Evolutionary conservation across 1,140 invertebrate species (phyloP).

Genomic region (Armadillidium nasatum): DNA sequence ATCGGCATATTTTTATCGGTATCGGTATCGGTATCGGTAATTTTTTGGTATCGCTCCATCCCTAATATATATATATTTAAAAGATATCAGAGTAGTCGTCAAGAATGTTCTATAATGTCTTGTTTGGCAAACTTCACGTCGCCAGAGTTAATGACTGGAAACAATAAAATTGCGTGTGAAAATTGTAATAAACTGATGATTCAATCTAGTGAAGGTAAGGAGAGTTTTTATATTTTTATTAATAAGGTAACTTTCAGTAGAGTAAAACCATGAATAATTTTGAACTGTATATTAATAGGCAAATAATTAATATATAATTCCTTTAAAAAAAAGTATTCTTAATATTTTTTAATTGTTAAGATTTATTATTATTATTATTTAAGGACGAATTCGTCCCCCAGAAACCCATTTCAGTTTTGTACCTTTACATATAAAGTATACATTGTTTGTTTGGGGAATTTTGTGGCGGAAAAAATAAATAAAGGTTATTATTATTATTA

Average conservation of each 20-base stretch:
- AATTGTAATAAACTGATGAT: conserved; percentile 65
- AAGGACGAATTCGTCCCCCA: too few species aligned
- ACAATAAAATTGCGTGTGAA: conserved; percentile 88
- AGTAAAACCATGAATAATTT: neutral
- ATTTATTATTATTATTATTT: neutral
- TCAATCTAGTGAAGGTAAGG: conserved; percentile 25
- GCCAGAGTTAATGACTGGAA: conserved; percentile 78
- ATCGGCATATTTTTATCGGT: too few species aligned
- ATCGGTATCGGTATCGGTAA: too few species aligned
- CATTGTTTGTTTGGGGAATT: too few species aligned
- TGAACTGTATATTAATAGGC: neutral
- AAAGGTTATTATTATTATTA: too few species aligned
- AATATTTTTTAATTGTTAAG: neutral
- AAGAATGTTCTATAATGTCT: conserved; percentile 73
- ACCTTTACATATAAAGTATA: too few species aligned
- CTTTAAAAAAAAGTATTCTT: neutral
- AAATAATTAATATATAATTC: neutral
- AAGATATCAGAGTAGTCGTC: conserved; percentile 56
- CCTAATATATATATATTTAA: neutral
- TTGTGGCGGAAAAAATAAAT: too few species aligned
- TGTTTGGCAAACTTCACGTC: conserved; percentile 88
- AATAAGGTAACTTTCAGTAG: neutral
- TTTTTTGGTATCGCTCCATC: too few species aligned
- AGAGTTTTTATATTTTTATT: neutral
- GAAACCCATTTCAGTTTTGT: too few species aligned